Base-by-base conservation (phyloP, 2,113 vertebrate genomes). In the Dermatemys mawii region DNA sequence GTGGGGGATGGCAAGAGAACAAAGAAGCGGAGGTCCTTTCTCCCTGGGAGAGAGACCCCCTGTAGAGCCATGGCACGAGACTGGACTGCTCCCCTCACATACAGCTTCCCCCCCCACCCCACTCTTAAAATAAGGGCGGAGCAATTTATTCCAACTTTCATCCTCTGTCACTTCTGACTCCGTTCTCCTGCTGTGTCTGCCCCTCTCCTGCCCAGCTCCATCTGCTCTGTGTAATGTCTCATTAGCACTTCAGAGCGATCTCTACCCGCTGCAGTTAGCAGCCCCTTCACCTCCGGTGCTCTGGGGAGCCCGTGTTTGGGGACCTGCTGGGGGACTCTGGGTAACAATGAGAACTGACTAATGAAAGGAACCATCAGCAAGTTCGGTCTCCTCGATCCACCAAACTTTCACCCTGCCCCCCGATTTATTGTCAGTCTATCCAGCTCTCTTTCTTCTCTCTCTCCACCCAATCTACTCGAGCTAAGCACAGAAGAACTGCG, bases 341-440 rank as follows among this genome's bases (percentile, higher is more conserved):
- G 41, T 5, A 14, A 0, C 57, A 4, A 57, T 29, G 84, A 88
- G 81, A 82, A 81, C n/a, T 1, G 5, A 29, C 89, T 82, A 53
- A 0, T 0, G 76, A 49, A 83, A 76, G n/a, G 70, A 85, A 84
- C 93, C 57, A 80, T 81, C 26, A 12, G 29, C 78, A 3, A 11
- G 51, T 17, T 41, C 38, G 21, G 16, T 41, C 41, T 0, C n/a
- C 88, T 73, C 22, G 0, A 4, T 19, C 95, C 88, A 86, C 83
- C 94, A 84, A 87, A 54, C 84, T 90, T 96, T 94, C 91, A 73
- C 85, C 85, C 92, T 82, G 88, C 50, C 94, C 1, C n/a, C n/a
- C n/a, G n/a, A 44, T 46, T 90, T 88, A 90, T 84, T 80, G 86
- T 90, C 96, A 94, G 96, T 93, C 97, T 97, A 93, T 93, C 96